Percentiles rank a stretch among this genome's conserved stretches.
These are phyloP conservation scores for Propsilocerus akamusi DNA, from an alignment of 1,140 invertebrate species.

Conservation along the genomic window DNA sequence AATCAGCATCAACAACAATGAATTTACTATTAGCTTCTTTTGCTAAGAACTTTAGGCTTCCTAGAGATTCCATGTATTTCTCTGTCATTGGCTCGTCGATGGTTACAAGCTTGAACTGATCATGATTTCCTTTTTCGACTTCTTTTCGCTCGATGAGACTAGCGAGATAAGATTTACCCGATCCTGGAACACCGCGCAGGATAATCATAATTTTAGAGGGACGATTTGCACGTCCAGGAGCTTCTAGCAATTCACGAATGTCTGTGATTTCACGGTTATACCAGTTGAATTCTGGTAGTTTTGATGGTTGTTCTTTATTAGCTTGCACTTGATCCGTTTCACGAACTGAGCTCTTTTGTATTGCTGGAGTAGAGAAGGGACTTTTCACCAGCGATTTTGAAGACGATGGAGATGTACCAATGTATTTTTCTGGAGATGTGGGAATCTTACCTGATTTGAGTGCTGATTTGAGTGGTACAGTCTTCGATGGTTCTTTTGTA, in stretches of 20 bases:
- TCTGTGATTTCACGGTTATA: not conserved
- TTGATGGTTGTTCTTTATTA: not conserved
- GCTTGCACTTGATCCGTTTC: too few species aligned
- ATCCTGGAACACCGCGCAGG: conserved; percentile 70
- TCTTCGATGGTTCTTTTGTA: not conserved
- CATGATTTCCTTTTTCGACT: conserved; percentile 19
- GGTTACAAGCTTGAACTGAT: conserved; percentile 48
- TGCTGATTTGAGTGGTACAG: not conserved
- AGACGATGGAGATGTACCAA: not conserved
- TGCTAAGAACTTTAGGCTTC: not conserved
- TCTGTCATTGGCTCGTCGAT: conserved; percentile 33
- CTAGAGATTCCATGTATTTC: not conserved
- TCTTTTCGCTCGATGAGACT: conserved; percentile 60
- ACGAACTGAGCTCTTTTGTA: not conserved
- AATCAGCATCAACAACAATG: not conserved
- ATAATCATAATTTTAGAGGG: conserved; percentile 76
- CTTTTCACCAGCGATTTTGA: not conserved
- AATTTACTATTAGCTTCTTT: not conserved
- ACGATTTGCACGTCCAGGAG: conserved; percentile 17
- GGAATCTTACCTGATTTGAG: not conserved
- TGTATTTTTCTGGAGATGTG: not conserved
- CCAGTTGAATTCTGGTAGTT: not conserved
- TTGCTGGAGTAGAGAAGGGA: not conserved
- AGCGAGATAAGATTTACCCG: conserved; percentile 66
- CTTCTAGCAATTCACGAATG: not conserved